Percentiles rank a stretch among this genome's conserved stretches.
These are phyloP conservation scores for Macaria notata DNA, from an alignment of 2,888 invertebrate species.

Conservation along the genomic window DNA sequence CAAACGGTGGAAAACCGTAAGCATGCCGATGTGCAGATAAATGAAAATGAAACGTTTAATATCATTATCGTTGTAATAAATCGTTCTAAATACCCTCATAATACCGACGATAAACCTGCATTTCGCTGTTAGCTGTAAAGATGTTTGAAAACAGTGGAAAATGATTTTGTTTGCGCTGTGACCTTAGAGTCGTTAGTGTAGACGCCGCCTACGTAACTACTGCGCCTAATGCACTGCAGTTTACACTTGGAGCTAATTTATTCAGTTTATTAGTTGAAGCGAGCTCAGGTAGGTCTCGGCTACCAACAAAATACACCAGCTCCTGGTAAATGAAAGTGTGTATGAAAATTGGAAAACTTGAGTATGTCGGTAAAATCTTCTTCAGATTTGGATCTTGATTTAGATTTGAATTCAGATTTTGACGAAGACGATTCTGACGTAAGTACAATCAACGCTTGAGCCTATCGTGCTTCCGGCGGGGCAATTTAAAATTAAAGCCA, in stretches of 20 bases:
- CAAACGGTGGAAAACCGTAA: conserved; percentile 2
- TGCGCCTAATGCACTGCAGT: conserved; percentile 50
- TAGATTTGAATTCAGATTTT: conserved; percentile 29
- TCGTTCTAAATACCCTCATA: conserved; percentile 11
- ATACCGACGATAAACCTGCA: conserved; percentile 19
- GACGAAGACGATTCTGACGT: conserved; percentile 49
- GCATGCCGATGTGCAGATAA: conserved; percentile 15
- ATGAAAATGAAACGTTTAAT: conserved; percentile 10
- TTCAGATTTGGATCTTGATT: conserved; percentile 22
- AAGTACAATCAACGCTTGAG: conserved; percentile 47
- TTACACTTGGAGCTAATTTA: conserved; percentile 39
- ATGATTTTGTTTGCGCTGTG: conserved; percentile 28
- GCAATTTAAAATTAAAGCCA: conserved; percentile 42
- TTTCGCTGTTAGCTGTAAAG: conserved; percentile 16
- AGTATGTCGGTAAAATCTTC: conserved; percentile 25
- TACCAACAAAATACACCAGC: too few species aligned
- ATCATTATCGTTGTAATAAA: conserved; percentile 19
- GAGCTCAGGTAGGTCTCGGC: not conserved
- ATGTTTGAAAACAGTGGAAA: conserved; percentile 13
- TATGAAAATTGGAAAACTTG: too few species aligned
- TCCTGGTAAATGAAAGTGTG: too few species aligned
- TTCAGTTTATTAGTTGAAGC: conserved; percentile 22
- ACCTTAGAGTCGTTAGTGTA: conserved; percentile 33
- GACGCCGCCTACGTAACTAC: conserved; percentile 31
- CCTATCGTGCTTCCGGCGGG: conserved; percentile 9